Conservation (phyloP, 2,888 invertebrate genomes). For the Entomobrya multifasciata region DNA sequence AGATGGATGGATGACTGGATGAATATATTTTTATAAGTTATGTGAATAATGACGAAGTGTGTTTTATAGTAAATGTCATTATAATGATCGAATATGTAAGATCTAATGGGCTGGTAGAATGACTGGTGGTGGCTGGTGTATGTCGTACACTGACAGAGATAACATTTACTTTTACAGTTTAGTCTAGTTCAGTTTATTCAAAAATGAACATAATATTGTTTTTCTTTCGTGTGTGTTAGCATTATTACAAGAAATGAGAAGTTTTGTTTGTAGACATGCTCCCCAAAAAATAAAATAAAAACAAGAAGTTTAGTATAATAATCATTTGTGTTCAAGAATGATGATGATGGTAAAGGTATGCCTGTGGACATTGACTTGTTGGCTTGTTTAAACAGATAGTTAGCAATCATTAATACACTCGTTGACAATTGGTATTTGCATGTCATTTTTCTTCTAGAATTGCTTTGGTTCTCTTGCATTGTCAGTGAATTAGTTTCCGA, state of each 20-base stretch:
- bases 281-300: conserved; percentile 16
- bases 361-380: conserved; percentile 13
- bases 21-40: not conserved
- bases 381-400: conserved; percentile 68
- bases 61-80: conserved; percentile 17
- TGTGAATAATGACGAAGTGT: not conserved
- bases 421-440: conserved; percentile 66
- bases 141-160: not conserved
- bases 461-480: not conserved
- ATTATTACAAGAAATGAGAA: conserved; percentile 26
- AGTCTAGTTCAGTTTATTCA: conserved; percentile 7
- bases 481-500: not conserved
- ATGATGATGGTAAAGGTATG: conserved; percentile 50
- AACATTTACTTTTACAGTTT: conserved; percentile 33
- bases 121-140: not conserved
- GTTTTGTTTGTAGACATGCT: conserved; percentile 33
- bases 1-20: conserved; percentile 12
- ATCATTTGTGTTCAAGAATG: conserved; percentile 24
- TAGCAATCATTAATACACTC: conserved; percentile 72
- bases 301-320: conserved; percentile 34
- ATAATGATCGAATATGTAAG: conserved; percentile 11
- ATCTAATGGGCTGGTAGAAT: not conserved
- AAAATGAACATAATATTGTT: conserved; percentile 9
- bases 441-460: not conserved
- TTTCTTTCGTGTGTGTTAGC: not conserved